phyloP scores from a whole-genome alignment of 2,797 vertebrate genomes.

The Crotalus adamanteus region DNA sequence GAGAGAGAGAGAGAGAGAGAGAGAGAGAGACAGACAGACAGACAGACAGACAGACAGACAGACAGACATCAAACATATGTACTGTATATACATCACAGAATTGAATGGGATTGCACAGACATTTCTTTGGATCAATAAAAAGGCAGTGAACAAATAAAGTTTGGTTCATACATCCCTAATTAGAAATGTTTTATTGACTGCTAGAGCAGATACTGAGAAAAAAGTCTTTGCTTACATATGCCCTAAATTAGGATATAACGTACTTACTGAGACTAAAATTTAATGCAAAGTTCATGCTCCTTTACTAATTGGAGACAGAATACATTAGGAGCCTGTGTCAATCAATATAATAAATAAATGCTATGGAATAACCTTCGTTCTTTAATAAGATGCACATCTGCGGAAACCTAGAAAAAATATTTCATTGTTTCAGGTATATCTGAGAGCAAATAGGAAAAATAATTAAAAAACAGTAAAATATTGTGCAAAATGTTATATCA shows the following conservation, averaged over 20 bases:
- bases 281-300: neutral
- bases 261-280: neutral
- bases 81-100: neutral
- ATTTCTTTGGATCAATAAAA: neutral
- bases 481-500: constrained; percentile 42
- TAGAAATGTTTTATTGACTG: neutral
- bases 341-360: neutral
- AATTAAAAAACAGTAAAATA: constrained; percentile 31
- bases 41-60: neutral
- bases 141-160: neutral
- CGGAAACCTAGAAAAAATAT: neutral
- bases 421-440: constrained; percentile 1
- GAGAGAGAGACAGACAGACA: no score
- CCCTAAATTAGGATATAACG: neutral
- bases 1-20: no score
- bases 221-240: neutral
- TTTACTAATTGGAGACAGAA: neutral
- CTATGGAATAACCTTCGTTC: neutral
- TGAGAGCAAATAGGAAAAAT: neutral
- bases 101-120: neutral
- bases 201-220: neutral
- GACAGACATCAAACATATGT: neutral
- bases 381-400: neutral
- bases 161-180: neutral
- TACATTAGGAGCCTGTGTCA: neutral